Evolutionary conservation across 2,797 vertebrate genomes (phyloP), one percentile per base, ranked within the genome.

Genomic region (Pseudochaenichthys georgianus): DNA sequence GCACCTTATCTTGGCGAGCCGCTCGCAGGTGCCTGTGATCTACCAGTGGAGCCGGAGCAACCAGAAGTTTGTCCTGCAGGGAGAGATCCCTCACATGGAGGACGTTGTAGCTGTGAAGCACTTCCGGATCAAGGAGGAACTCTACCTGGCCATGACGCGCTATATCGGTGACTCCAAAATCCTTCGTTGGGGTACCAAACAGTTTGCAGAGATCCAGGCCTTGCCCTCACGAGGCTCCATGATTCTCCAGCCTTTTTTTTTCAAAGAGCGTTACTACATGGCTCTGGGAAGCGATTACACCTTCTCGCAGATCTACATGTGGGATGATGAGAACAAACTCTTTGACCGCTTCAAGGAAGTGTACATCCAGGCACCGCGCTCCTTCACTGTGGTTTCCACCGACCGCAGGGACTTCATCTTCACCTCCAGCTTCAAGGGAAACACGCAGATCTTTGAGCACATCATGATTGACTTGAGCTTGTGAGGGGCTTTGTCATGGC

Each of bases 151-250:
- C 0, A 95, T 99, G 94, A 99, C 98, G 0, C 96, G 98, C 13
- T 99, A 98, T 85, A 99, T 99, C 0, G 98, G 98, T 16, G 98
- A 99, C 91, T 99, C 98, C 31, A 95, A 98, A 90, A 94, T 99
- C 57, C 95, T 99, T 83, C 95, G 90, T 23, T 99, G 98, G 98
- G 96, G 96, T 1, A 92, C 93, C 80, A 99, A 98, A 85, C 96
- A 97, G 88, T 99, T 99, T 80, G 82, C 94, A 31, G 98, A 99
- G 90, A 87, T 99, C 70, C 98, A 99, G 88, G 97, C 98, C 1
- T 92, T 99, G 47, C 98, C 98, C 0, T 99, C 98, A 13, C 95
- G 98, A 55, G 98, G 98, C 2, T 97, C 98, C 75, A 99, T 99
- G 98, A 97, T 96, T 0, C 92, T 99, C 64, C 98, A 99, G 88